A percentile compares a stretch with the other conserved stretches of the same genome.
phyloP scores from a whole-genome alignment of 2,113 vertebrate species.

The Sisor rabdophorus region DNA sequence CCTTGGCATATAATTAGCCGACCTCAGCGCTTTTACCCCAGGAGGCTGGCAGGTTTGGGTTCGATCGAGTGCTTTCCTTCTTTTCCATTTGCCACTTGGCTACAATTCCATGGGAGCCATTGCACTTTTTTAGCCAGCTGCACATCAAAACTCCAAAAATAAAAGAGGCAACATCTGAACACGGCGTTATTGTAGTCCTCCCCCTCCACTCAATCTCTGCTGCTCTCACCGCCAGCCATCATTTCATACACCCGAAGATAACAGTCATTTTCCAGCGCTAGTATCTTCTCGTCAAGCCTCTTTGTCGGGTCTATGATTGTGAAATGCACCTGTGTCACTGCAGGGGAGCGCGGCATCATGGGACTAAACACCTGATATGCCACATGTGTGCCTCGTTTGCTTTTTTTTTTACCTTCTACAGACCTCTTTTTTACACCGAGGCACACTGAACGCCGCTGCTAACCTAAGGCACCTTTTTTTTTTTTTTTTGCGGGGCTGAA shows the following conservation, averaged over 20 bases:
- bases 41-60: constrained; percentile 52
- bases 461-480: background rate
- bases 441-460: background rate
- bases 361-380: constrained; percentile 5
- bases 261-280: constrained; percentile 10
- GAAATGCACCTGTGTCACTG: constrained; percentile 32
- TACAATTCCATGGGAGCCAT: constrained; percentile 22
- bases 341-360: background rate
- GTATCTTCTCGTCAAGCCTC: constrained; percentile 25
- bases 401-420: background rate
- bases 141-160: background rate
- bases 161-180: background rate
- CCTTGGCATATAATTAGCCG: constrained; percentile 74
- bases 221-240: constrained; percentile 10
- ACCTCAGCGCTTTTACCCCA: constrained; percentile 59
- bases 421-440: background rate
- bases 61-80: constrained; percentile 46
- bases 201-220: background rate
- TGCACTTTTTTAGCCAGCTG: constrained; percentile 2
- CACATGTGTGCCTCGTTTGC: background rate
- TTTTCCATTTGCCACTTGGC: constrained; percentile 17
- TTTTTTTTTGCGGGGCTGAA: background rate
- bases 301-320: constrained; percentile 21
- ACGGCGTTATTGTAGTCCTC: background rate
- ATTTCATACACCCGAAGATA: constrained; percentile 18